Conservation (phyloP, 2,888 invertebrate species). For the Tanytarsus gracilentus region DNA sequence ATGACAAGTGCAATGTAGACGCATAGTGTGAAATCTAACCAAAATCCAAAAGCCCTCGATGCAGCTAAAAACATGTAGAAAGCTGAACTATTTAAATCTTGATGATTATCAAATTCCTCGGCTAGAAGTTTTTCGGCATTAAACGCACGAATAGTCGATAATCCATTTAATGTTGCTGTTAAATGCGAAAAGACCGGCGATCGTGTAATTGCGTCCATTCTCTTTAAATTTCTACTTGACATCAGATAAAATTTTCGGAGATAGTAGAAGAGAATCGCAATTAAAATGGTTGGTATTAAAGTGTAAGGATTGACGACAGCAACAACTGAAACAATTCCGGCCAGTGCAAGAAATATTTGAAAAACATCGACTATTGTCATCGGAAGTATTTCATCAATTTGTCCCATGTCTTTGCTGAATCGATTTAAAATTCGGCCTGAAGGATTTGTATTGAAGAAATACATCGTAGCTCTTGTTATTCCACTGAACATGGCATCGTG, state of each 20-base stretch:
- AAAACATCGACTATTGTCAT: conserved; percentile 43
- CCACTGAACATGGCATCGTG: conserved; percentile 80
- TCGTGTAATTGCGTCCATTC: conserved; percentile 39
- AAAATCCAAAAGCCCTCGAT: conserved; percentile 87
- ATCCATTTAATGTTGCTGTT: conserved; percentile 78
- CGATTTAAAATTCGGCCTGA: conserved; percentile 75
- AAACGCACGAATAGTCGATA: conserved; percentile 86
- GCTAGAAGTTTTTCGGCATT: conserved; percentile 69
- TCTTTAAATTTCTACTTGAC: background rate
- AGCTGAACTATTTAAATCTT: conserved; percentile 80
- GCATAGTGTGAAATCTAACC: conserved; percentile 82
- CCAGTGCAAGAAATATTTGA: conserved; percentile 70
- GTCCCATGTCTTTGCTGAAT: conserved; percentile 79
- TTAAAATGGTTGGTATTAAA: conserved; percentile 58
- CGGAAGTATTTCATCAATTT: conserved; percentile 45
- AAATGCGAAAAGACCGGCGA: conserved; percentile 95
- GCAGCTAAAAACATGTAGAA: conserved; percentile 86
- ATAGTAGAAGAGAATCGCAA: conserved; percentile 56
- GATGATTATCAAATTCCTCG: conserved; percentile 70
- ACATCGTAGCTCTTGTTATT: conserved; percentile 70
- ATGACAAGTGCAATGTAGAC: conserved; percentile 79
- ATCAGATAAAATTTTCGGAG: conserved; percentile 1
- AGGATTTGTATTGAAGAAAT: conserved; percentile 82
- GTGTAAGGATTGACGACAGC: conserved; percentile 66
- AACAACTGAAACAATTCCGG: conserved; percentile 72